A percentile compares a stretch with the other conserved stretches of the same genome.
Conservation (phyloP, 2,113 vertebrate species). For the Arenaria interpres region DNA sequence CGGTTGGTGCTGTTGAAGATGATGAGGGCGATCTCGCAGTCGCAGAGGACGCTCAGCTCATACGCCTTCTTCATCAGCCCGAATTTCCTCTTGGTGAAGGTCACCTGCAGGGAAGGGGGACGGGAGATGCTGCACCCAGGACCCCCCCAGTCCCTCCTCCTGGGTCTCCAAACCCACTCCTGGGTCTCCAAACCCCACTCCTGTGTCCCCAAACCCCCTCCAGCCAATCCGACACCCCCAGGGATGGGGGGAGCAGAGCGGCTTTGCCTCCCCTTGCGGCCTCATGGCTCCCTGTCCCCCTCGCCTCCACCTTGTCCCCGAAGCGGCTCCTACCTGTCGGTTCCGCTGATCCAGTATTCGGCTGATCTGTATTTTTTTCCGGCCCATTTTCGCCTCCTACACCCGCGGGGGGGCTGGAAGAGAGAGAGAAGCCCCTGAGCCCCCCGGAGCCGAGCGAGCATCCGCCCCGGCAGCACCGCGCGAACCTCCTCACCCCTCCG, state of each 20-base stretch:
- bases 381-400: slow-evolving; percentile 80
- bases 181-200: fast-evolving
- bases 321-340: slow-evolving; percentile 77
- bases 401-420: not conserved
- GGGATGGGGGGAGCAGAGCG: not conserved
- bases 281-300: fast-evolving
- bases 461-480: not conserved
- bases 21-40: slow-evolving; percentile 78
- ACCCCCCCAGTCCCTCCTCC: too few species aligned
- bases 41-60: slow-evolving; percentile 85
- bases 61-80: slow-evolving; percentile 99
- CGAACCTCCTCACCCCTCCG: fast-evolving
- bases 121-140: not conserved
- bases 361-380: slow-evolving; percentile 98
- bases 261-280: not conserved
- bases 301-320: fast-evolving
- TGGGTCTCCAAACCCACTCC: not conserved
- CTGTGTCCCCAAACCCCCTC: fast-evolving
- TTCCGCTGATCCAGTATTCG: slow-evolving; percentile 94
- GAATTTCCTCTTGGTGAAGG: slow-evolving; percentile 88
- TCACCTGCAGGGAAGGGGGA: slow-evolving; percentile 66
- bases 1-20: slow-evolving; percentile 91
- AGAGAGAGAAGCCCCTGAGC: not conserved
- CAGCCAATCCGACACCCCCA: fast-evolving
- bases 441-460: too few species aligned